Evolutionary conservation across 2,888 invertebrate genomes (phyloP).

Genomic region (Synergus japonicus): DNA sequence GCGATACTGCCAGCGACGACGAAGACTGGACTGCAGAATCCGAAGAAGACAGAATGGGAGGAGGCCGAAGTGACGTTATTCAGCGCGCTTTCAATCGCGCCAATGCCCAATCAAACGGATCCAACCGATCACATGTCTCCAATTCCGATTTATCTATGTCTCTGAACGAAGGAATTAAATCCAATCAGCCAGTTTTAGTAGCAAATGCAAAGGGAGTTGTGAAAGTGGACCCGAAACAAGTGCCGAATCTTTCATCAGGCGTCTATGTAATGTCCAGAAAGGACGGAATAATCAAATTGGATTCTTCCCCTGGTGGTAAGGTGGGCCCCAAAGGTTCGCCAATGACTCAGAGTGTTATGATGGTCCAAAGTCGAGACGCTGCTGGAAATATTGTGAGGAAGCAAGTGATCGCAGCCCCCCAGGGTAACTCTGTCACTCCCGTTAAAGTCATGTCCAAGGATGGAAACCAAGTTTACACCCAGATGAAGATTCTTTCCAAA

Average conservation of each 20-base stretch:
- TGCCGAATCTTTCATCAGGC: constrained; percentile 82
- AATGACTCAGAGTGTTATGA: constrained; percentile 74
- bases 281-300: constrained; percentile 86
- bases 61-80: constrained; percentile 74
- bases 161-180: constrained; percentile 58
- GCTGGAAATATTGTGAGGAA: constrained; percentile 70
- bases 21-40: constrained; percentile 77
- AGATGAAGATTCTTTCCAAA: constrained; percentile 75
- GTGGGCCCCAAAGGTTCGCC: constrained; percentile 78
- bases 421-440: constrained; percentile 69
- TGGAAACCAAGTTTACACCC: constrained; percentile 74
- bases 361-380: constrained; percentile 74
- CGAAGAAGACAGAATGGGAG: constrained; percentile 75
- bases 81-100: constrained; percentile 74
- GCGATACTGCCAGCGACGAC: constrained; percentile 79
- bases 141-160: constrained; percentile 79
- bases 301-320: constrained; percentile 81
- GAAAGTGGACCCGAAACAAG: constrained; percentile 86
- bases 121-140: constrained; percentile 68
- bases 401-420: constrained; percentile 69
- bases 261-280: constrained; percentile 89
- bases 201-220: constrained; percentile 84
- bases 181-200: constrained; percentile 75
- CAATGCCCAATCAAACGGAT: constrained; percentile 75
- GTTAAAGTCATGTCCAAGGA: constrained; percentile 75